phyloP scores from a whole-genome alignment of 1,140 invertebrate genomes.

The Drosophila rufa region DNA sequence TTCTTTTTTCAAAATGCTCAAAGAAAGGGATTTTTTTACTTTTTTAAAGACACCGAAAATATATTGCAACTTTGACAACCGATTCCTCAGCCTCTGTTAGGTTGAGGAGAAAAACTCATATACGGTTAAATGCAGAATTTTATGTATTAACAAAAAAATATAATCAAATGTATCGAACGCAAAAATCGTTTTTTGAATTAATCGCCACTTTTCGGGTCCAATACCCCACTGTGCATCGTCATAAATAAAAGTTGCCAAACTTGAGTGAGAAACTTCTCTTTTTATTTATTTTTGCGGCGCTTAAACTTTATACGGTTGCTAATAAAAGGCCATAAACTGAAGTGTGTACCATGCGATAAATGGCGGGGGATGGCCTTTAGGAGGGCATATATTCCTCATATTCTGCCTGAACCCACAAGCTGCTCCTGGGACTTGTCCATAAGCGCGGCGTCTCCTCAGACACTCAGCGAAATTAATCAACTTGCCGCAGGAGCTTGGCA shows the following conservation, averaged over 20 bases:
- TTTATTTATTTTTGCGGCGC: constrained; percentile 1
- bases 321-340: constrained; percentile 51
- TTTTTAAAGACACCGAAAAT: no score
- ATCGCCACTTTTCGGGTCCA: no score
- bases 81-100: no score
- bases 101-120: no score
- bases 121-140: no score
- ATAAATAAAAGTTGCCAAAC: constrained; percentile 33
- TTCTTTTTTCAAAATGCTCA: no score
- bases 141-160: no score
- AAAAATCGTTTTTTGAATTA: no score
- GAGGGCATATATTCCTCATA: constrained; percentile 7
- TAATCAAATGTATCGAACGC: no score
- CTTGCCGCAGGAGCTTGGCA: constrained; percentile 17
- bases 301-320: constrained; percentile 39
- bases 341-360: constrained; percentile 51
- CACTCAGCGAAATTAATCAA: constrained; percentile 55
- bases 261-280: constrained; percentile 3
- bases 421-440: constrained; percentile 58
- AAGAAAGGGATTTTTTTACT: no score
- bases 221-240: no score
- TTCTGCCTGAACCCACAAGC: constrained; percentile 23
- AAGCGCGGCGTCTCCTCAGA: constrained; percentile 29
- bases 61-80: no score
- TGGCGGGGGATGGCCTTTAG: constrained; percentile 1